Evolutionary conservation across 2,113 vertebrate genomes (phyloP), one percentile per base, ranked within the genome.

Genomic region (Telmatochromis bifrenatus): DNA sequence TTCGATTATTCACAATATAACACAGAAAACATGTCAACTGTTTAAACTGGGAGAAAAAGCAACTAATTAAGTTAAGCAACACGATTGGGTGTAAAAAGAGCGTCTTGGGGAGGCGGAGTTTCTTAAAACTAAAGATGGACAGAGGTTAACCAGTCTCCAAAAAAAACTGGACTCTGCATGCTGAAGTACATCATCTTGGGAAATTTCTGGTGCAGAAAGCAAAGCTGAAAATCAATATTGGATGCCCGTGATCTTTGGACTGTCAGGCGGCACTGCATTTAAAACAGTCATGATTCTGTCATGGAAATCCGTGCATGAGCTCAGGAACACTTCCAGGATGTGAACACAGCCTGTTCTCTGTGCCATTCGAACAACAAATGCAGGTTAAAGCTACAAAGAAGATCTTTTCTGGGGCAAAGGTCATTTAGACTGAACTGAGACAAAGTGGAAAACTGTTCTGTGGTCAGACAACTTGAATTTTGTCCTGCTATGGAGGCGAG

Each of bases 21-120:
- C 33, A 37, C 60, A 37, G 60, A 3, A 1, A 65, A 65, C 60
- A 13, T 21, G 10, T 65, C 60, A 5, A 12, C 58, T 62, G 31
- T 62, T 62, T 65, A 35, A 62, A 65, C 2, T 7, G 17, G 0
- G 9, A 65, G 17, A 65, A 12, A n/a, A 65, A 35, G 60, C 2
- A 12, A 37, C 10, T 1, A 13, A 65, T 65, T 65, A 37, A 35
- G 10, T 37, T 35, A 35, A 65, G 60, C 3, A 21, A 1, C 19
- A 13, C 19, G 1, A 21, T 11, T 19, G 17, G 58, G 31, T 65
- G 17, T n/a, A 35, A 65, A 33, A 60, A 2, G 60, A 3, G 6
- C 6, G 0, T 65, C 17, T 3, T 0, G 31, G 17, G 2, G 2
- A 37, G 60, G 19, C 6, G 17, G 60, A 21, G 60, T 37, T 37